Evolutionary conservation across 2,113 vertebrate species (phyloP).

Genomic region (Daboia siamensis): DNA sequence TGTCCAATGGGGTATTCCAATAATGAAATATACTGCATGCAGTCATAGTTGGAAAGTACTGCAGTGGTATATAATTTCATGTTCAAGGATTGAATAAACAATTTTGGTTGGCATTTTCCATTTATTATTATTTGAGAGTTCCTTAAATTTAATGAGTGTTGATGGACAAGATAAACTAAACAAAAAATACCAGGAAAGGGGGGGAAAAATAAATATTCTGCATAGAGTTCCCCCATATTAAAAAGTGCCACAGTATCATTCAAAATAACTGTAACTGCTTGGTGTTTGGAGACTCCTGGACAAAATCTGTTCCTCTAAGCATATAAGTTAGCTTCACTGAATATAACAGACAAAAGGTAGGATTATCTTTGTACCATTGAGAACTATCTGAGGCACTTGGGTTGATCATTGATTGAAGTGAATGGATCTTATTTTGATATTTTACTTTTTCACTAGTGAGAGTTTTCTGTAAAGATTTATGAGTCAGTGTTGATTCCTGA

Average conservation of each 20-base stretch:
- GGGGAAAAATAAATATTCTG: neutral
- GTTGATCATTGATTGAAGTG: neutral
- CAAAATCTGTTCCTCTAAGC: neutral
- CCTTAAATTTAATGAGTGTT: neutral
- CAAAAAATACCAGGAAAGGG: neutral
- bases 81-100: neutral
- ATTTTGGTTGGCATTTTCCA: neutral
- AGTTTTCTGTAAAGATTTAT: neutral
- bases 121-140: neutral
- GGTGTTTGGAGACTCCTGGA: neutral
- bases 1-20: neutral
- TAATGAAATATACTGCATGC: neutral
- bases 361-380: neutral
- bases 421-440: neutral
- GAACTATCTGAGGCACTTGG: neutral
- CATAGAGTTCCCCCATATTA: neutral
- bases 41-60: neutral
- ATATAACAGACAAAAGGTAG: neutral
- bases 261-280: neutral
- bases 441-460: neutral
- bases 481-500: neutral
- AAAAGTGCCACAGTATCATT: neutral
- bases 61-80: neutral
- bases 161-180: neutral
- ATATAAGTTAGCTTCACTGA: neutral